Percentiles rank a stretch among this genome's conserved stretches.
phyloP scores from a whole-genome alignment of 2,797 vertebrate species.

The Philypnodon macrostomus region DNA sequence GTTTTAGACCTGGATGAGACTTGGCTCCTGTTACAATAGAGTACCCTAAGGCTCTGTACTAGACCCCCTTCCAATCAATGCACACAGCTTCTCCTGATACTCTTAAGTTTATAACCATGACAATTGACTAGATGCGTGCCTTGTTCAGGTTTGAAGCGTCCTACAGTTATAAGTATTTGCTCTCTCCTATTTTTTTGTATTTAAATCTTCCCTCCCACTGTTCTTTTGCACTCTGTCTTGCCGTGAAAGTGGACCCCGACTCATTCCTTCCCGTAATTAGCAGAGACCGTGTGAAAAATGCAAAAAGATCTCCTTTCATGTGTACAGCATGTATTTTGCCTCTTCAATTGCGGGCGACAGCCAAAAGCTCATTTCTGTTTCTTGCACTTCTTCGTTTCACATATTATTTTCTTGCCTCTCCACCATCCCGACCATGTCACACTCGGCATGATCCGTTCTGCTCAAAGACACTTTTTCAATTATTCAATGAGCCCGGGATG shows the following conservation, averaged over 20 bases:
- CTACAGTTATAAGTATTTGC: background rate
- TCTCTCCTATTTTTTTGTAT: background rate
- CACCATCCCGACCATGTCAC: slow-evolving; percentile 36
- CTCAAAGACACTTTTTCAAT: slow-evolving; percentile 66
- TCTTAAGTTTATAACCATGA: slow-evolving; percentile 1
- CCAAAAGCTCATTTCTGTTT: slow-evolving; percentile 23
- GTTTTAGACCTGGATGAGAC: too few species aligned
- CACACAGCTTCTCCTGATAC: slow-evolving; percentile 14
- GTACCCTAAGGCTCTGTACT: slow-evolving; percentile 52
- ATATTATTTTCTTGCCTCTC: slow-evolving; percentile 23
- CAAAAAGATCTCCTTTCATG: too few species aligned
- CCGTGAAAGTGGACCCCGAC: slow-evolving; percentile 2
- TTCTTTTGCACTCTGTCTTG: too few species aligned
- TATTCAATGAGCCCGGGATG: slow-evolving; percentile 70
- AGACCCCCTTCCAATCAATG: slow-evolving; percentile 49
- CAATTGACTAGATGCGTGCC: background rate
- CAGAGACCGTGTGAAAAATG: slow-evolving; percentile 5
- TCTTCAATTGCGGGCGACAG: slow-evolving; percentile 4
- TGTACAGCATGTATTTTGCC: slow-evolving; percentile 8
- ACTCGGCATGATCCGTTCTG: slow-evolving; percentile 50
- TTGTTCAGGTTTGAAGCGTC: background rate
- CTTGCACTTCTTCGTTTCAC: slow-evolving; percentile 16
- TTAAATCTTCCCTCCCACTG: background rate
- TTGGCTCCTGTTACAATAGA: too few species aligned
- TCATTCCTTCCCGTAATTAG: slow-evolving; percentile 9